Conservation (phyloP, 2,888 invertebrate genomes). For the Allygus modestus region DNA sequence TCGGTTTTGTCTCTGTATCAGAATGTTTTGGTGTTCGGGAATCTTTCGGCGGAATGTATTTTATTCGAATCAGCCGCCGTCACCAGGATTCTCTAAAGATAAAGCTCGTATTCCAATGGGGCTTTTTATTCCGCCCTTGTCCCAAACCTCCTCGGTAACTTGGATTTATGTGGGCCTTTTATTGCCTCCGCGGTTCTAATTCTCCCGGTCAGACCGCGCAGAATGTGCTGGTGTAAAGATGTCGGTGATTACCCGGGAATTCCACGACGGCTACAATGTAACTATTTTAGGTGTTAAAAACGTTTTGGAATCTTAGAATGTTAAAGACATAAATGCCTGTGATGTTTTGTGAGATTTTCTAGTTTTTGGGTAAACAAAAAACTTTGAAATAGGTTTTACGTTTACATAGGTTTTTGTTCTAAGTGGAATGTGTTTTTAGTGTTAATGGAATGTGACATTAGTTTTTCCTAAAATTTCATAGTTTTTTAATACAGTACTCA, state of each 20-base stretch:
- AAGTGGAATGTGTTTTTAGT: no score
- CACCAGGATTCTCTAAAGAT: constrained; percentile 25
- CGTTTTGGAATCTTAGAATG: not conserved
- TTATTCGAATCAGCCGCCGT: not conserved
- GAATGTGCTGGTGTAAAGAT: constrained; percentile 22
- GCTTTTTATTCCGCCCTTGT: constrained; percentile 2
- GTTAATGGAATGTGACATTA: no score
- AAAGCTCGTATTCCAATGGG: not conserved
- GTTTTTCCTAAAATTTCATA: no score
- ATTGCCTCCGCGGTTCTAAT: not conserved
- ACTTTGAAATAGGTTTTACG: no score
- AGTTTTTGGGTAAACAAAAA: no score
- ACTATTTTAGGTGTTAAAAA: not conserved
- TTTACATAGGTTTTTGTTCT: no score
- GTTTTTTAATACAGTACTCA: no score
- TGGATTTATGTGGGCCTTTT: not conserved
- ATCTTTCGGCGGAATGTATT: not conserved
- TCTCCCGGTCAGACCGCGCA: not conserved
- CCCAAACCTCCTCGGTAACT: not conserved
- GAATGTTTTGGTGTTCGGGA: not conserved
- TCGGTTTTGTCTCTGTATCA: constrained; percentile 2
- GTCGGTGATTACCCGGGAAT: not conserved
- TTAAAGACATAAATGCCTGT: not conserved
- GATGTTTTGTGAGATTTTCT: no score
- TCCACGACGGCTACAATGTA: not conserved